Evolutionary conservation across 92 coral and sea anemone species (phyloP).

Genomic region (Zoanthus gigantus): DNA sequence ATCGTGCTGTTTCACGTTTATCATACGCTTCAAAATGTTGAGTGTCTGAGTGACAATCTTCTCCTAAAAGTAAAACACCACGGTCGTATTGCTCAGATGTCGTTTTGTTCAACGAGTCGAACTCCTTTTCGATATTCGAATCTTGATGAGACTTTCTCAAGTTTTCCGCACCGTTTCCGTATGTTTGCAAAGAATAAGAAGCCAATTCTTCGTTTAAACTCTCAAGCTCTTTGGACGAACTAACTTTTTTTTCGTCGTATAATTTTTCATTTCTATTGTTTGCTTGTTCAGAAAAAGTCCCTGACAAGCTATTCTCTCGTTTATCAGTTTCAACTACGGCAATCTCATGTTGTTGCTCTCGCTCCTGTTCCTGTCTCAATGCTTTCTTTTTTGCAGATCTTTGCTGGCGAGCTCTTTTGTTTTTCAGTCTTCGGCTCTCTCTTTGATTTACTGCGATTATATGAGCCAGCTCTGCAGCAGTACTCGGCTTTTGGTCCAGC

Average conservation of each 20-base stretch:
- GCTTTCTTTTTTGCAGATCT: conserved; percentile 23
- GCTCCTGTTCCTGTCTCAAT: conserved; percentile 9
- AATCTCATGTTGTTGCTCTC: background rate
- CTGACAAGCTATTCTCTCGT: background rate
- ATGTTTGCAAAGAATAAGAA: background rate
- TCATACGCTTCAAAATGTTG: background rate
- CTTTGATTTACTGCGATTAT: conserved; percentile 26
- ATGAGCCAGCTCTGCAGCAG: conserved; percentile 30
- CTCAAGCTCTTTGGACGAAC: background rate
- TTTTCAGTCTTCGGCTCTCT: conserved; percentile 25
- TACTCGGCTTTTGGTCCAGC: conserved; percentile 14
- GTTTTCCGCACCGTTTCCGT: background rate
- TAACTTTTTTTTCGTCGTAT: background rate
- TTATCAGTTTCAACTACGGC: background rate
- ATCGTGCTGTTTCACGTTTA: conserved; percentile 21
- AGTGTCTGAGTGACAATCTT: background rate
- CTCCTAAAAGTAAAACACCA: background rate
- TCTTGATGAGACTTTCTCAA: background rate
- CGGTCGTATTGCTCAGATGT: background rate
- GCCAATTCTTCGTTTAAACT: background rate
- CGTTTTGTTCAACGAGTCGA: background rate
- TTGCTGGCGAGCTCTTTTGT: conserved; percentile 17
- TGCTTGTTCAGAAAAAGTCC: background rate
- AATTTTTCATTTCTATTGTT: background rate
- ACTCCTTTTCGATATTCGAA: background rate